Conservation (phyloP, 2,797 vertebrate species). For the Liasis olivaceus region DNA sequence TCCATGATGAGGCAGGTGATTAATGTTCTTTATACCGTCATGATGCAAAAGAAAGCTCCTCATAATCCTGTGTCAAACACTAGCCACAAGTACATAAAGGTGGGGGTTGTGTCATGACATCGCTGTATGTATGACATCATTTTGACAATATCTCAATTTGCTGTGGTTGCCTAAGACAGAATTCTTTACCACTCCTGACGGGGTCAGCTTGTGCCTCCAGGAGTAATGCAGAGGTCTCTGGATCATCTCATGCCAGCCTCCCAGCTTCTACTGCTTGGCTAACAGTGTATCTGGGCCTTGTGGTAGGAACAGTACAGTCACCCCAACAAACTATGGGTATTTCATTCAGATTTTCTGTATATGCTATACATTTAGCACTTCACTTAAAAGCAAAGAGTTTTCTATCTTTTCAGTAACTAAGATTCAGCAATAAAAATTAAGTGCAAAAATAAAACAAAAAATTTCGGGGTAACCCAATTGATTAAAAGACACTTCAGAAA, state of each 20-base stretch:
- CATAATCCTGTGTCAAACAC: not conserved
- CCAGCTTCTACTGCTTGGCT: not conserved
- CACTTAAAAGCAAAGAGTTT: not conserved
- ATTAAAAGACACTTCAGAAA: conserved; percentile 14
- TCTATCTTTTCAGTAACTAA: not conserved
- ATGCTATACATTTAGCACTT: not conserved
- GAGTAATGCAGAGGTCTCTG: not conserved
- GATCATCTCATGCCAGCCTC: not conserved
- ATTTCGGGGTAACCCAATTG: not conserved
- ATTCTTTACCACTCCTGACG: not conserved
- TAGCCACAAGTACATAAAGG: not conserved
- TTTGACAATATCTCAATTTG: not conserved
- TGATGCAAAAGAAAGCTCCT: not conserved
- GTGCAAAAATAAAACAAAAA: not conserved
- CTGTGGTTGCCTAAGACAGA: not conserved
- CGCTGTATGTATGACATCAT: not conserved
- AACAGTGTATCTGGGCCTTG: not conserved
- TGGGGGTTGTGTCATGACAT: not conserved
- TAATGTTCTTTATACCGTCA: not conserved
- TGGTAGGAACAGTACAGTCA: not conserved
- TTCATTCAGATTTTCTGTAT: not conserved
- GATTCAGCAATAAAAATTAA: not conserved
- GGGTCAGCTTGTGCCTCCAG: not conserved
- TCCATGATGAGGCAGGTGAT: not conserved
- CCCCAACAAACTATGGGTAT: not conserved